A percentile compares a stretch with the other conserved stretches of the same genome.
Evolutionary conservation across 37 sponge, comb jelly and placozoan genomes (phyloP).

Genomic region (Ephydatia muelleri): DNA sequence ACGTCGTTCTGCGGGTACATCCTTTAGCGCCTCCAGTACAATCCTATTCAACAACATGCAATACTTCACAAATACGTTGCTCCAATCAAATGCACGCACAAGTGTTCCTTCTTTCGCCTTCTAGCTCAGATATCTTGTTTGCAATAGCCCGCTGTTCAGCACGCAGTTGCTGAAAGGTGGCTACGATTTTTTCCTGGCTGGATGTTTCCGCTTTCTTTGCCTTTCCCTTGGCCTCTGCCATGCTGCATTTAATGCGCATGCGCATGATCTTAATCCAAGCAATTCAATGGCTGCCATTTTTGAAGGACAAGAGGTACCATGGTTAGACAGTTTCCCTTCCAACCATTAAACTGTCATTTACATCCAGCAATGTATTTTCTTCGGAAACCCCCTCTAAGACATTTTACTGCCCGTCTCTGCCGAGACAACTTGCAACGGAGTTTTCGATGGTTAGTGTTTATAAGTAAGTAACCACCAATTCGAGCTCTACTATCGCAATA

Average conservation of each 20-base stretch:
- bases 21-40: conserved; percentile 81
- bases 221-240: conserved; percentile 37
- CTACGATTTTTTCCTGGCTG: conserved; percentile 57
- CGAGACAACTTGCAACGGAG: background rate
- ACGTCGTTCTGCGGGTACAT: conserved; percentile 61
- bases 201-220: conserved; percentile 18
- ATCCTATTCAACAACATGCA: conserved; percentile 31
- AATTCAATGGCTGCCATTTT: background rate
- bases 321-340: background rate
- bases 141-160: conserved; percentile 85
- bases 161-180: conserved; percentile 80
- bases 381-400: background rate
- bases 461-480: no score
- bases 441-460: background rate
- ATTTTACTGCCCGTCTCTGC: background rate
- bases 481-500: no score
- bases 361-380: conserved; percentile 11
- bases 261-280: background rate
- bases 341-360: background rate
- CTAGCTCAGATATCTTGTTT: conserved; percentile 89
- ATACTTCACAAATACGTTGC: background rate
- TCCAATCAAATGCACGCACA: conserved; percentile 41
- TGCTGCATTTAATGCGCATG: conserved; percentile 44
- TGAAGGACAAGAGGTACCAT: background rate
- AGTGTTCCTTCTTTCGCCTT: conserved; percentile 86